Evolutionary conservation across 2,113 vertebrate genomes (phyloP).

Genomic region (Sigmodon hispidus): DNA sequence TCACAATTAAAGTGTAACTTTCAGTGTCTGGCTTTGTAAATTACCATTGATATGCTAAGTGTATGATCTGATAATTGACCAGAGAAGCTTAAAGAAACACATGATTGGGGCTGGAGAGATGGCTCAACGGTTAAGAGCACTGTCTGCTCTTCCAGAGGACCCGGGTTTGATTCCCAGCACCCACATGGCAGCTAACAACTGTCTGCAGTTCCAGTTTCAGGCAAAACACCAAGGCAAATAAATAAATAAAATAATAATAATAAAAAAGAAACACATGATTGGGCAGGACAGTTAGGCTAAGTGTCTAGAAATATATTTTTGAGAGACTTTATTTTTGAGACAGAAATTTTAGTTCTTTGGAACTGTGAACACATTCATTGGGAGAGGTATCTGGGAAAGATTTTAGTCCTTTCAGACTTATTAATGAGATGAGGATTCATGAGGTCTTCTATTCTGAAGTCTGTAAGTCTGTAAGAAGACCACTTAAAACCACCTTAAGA

Average conservation of each 20-base stretch:
- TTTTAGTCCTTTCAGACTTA: background rate
- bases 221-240: too few species aligned
- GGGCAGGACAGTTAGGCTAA: background rate
- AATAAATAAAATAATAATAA: too few species aligned
- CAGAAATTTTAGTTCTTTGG: background rate
- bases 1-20: slow-evolving; percentile 10
- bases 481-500: background rate
- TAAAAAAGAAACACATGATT: background rate
- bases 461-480: background rate
- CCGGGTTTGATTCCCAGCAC: too few species aligned
- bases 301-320: background rate
- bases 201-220: too few species aligned
- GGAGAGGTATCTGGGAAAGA: background rate
- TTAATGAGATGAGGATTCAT: background rate
- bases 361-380: background rate
- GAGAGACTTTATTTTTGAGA: background rate
- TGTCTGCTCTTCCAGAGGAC: too few species aligned
- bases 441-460: background rate
- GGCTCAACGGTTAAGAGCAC: too few species aligned
- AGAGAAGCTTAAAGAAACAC: background rate
- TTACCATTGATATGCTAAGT: background rate
- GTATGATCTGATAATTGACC: background rate
- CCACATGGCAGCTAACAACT: too few species aligned
- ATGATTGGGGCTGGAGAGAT: too few species aligned
- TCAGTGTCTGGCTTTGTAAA: slow-evolving; percentile 7